A percentile compares a stretch with the other conserved stretches of the same genome.
phyloP scores from a whole-genome alignment of 2,113 vertebrate species.

The Macquaria ambigua region DNA sequence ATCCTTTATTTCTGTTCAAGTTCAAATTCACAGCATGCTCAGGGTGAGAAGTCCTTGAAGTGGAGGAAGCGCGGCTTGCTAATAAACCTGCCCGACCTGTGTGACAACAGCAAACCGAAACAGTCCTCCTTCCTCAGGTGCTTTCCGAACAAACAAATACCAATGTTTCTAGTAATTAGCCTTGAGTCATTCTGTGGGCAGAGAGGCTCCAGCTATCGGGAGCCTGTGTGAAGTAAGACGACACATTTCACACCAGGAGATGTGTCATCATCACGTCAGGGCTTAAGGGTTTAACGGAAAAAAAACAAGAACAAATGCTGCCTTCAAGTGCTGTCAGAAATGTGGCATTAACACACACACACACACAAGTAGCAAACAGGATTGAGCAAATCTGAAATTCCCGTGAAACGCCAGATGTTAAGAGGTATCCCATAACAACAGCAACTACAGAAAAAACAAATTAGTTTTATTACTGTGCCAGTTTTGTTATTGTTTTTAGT shows the following conservation, averaged over 20 bases:
- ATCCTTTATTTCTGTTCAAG: constrained; percentile 33
- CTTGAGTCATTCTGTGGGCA: constrained; percentile 28
- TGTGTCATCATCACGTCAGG: constrained; percentile 33
- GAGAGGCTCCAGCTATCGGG: constrained; percentile 6
- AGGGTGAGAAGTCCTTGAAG: background rate
- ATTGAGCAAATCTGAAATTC: background rate
- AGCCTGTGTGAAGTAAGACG: constrained; percentile 23
- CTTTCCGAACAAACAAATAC: constrained; percentile 51
- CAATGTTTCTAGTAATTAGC: constrained; percentile 24
- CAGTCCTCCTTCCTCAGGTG: constrained; percentile 21
- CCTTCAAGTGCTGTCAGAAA: constrained; percentile 16
- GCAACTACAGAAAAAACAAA: background rate
- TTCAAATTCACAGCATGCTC: constrained; percentile 56
- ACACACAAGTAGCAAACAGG: background rate
- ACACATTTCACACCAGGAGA: constrained; percentile 38
- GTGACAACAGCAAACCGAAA: constrained; percentile 18
- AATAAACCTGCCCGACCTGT: constrained; percentile 59
- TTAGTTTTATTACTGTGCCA: background rate
- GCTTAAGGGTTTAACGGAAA: background rate
- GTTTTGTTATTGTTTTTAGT: background rate
- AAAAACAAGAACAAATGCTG: constrained; percentile 3
- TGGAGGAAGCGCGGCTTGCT: constrained; percentile 15
- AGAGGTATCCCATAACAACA: background rate
- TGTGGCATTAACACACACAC: background rate
- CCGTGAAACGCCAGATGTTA: background rate